Base-by-base conservation (phyloP, 2,797 vertebrate genomes). In the Phoxinus dragarum region DNA sequence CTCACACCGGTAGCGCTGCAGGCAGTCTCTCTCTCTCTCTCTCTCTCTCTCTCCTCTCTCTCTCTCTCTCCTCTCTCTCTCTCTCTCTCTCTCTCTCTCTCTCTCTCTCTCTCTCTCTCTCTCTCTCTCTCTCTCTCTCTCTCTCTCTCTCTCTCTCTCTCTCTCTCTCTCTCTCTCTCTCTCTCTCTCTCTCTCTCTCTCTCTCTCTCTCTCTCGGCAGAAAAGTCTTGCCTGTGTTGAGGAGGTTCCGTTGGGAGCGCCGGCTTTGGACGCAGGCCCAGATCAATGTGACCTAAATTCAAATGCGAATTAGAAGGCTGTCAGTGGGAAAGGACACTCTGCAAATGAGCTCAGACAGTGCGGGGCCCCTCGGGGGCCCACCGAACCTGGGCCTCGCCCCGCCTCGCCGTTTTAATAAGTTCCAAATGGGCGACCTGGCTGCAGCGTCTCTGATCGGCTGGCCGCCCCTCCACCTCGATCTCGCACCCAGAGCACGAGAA, bases 261-360 rank as follows among this genome's bases (percentile, higher is more conserved):
- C 8, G 77, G 88, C 87, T 92, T 94, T 95, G 95, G 95, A 94
- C 90, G 10, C 27, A 88, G 90, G 94, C 95, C 94, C 94, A 93
- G 93, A 94, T 94, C 93, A 93, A 93, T 94, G 93, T 95, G 94
- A 95, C 94, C 94, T 94, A 95, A 92, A 95, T 95, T 94, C 93
- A 94, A 92, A 94, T 94, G 93, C 86, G 93, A 95, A 93, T 93
- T 92, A 94, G 92, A 90, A 91, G 90, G 88, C 93, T 94, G 94
- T 94, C 93, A 93, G 93, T 87, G 76, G 90, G 89, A 94, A 92
- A 94, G 93, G 94, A 94, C 91, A 86, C 88, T 91, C 88, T 91
- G 93, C 88, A 94, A 94, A 95, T 94, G 93, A 95, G 94, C 93
- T 94, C 90, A 91, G 94, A 94, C 92, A 89, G 92, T 59, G 87